These are phyloP conservation scores for Rhabdornis inornatus DNA, from an alignment of 2,113 vertebrate species.

Conservation along the genomic window DNA sequence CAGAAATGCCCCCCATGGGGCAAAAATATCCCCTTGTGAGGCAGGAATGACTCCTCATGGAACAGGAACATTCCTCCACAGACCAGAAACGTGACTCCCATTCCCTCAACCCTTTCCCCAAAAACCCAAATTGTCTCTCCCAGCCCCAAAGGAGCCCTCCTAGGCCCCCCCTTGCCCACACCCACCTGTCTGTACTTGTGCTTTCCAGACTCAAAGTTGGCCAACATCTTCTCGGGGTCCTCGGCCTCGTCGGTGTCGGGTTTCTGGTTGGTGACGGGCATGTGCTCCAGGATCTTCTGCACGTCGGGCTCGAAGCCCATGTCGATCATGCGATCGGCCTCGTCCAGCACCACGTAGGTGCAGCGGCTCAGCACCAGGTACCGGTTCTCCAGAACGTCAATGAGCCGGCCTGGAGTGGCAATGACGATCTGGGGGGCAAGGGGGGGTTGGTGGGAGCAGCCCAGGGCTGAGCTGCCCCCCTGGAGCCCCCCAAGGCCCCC, in stretches of 20 bases:
- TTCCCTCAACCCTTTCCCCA: background rate
- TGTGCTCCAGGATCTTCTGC: constrained; percentile 97
- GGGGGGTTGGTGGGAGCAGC: background rate
- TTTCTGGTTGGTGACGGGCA: constrained; percentile 97
- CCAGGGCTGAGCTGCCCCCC: background rate
- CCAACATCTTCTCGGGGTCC: constrained; percentile 95
- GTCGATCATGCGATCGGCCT: constrained; percentile 98
- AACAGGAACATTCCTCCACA: fast-evolving
- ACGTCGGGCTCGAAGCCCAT: constrained; percentile 99
- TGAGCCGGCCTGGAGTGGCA: constrained; percentile 92
- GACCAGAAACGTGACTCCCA: fast-evolving
- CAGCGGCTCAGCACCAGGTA: constrained; percentile 96
- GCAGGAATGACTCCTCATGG: background rate
- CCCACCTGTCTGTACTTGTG: constrained; percentile 96
- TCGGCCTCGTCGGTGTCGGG: constrained; percentile 95
- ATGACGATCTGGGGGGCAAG: constrained; percentile 85
- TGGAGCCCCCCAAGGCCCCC: fast-evolving
- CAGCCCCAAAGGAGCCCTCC: fast-evolving
- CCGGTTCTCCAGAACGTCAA: constrained; percentile 95
- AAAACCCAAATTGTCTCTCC: background rate
- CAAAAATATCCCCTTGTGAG: background rate
- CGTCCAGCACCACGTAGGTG: constrained; percentile 95
- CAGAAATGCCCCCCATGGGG: fast-evolving
- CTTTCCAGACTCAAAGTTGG: constrained; percentile 96
- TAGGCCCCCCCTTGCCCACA: fast-evolving